phyloP scores from a whole-genome alignment of 2,888 invertebrate species.

The Anthrax anthrax region DNA sequence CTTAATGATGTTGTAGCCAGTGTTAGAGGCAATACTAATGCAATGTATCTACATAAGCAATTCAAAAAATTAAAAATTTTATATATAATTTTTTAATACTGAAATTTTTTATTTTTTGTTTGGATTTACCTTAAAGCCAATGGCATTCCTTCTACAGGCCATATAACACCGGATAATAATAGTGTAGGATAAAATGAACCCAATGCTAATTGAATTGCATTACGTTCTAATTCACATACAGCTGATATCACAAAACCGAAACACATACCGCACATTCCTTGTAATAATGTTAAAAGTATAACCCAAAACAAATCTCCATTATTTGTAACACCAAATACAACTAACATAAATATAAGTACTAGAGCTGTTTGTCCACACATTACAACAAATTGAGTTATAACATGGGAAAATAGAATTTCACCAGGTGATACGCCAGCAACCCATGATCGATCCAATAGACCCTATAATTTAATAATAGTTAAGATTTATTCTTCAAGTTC shows the following conservation, averaged over 20 bases:
- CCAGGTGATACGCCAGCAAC: constrained; percentile 85
- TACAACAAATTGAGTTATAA: constrained; percentile 86
- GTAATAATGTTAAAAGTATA: constrained; percentile 69
- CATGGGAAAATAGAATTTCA: constrained; percentile 87
- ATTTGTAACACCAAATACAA: constrained; percentile 79
- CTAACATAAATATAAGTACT: constrained; percentile 81
- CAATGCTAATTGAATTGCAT: constrained; percentile 83
- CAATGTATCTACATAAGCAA: constrained; percentile 44
- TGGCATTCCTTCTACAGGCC: constrained; percentile 96
- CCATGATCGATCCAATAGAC: constrained; percentile 82
- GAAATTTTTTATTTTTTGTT: no score
- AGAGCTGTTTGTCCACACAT: constrained; percentile 89
- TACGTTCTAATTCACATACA: constrained; percentile 78
- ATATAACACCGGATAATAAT: constrained; percentile 83
- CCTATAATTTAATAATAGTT: constrained; percentile 26
- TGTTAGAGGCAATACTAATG: constrained; percentile 72
- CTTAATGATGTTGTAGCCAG: constrained; percentile 84
- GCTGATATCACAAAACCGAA: constrained; percentile 91
- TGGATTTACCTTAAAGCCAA: constrained; percentile 51
- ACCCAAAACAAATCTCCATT: constrained; percentile 78
- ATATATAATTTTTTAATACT: no score
- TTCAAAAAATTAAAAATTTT: neutral
- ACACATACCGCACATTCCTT: constrained; percentile 92
- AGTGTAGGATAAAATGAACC: constrained; percentile 93
- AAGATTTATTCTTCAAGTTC: neutral